Evolutionary conservation across 1,140 invertebrate species (phyloP), one percentile per base, ranked within the genome.

Genomic region (Penaeus vannamei): DNA sequence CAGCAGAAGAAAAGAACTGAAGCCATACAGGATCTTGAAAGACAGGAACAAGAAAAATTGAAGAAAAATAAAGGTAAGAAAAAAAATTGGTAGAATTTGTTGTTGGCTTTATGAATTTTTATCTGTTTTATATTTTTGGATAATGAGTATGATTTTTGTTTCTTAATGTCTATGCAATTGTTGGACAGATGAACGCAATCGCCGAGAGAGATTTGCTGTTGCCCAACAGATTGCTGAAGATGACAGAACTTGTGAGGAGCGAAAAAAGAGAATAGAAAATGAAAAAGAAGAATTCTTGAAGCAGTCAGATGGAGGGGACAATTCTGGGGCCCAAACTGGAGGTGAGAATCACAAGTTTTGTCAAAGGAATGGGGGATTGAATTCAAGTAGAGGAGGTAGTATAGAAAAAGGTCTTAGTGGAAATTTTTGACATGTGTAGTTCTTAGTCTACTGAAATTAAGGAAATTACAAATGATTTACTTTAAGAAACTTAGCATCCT

Each of bases 1-100:
- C 80, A 81, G 86, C 77, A 82, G 5, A n/a, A 7, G n/a, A 87
- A 66, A 60, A 87, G 86, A 77, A 59, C 66, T 26, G 86, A 87
- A 20, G 86, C 79, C 12, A 26, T 81, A 5, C 80, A 69, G 64
- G 86, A 87, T 62, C 42, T 82, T 46, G 86, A 81, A 64, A 61
- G 53, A 42, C 59, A 87, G 53, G 79, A 87, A n/a, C 66, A 81
- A 32, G 53, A 42, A 20, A 87, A 82, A 14, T 2, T 64, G 42
- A 26, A 81, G 32, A 29, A 81, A 69, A 82, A 42, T 23, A 87
- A 82, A 82, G 86, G 86, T 87, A 69, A 66, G 61, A 60, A 4
- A 32, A 79, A 79, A 79, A 82, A 7, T 7, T 26, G 26, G n/a
- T 32, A 14, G n/a, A 32, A 81, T 17, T 46, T 60, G 23, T 26